Conservation (phyloP, 2,113 vertebrate species). For the Odocoileus virginianus region DNA sequence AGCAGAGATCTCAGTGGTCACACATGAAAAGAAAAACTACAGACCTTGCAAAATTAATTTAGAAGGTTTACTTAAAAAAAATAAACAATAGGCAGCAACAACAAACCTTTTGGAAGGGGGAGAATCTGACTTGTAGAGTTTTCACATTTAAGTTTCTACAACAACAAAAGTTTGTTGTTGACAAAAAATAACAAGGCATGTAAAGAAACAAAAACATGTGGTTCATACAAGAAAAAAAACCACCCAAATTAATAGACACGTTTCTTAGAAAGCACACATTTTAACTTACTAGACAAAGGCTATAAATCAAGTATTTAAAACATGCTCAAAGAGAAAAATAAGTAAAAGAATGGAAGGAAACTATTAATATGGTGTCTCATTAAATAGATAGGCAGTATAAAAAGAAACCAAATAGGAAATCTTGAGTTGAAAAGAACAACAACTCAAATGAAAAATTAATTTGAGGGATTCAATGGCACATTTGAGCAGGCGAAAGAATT, state of each 20-base stretch:
- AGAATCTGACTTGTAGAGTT: background rate
- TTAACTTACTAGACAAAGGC: background rate
- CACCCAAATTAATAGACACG: background rate
- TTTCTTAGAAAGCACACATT: background rate
- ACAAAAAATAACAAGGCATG: background rate
- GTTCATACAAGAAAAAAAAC: background rate
- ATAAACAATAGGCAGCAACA: background rate
- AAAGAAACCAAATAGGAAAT: background rate
- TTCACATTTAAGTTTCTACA: background rate
- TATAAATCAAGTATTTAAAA: background rate
- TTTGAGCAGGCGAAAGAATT: background rate
- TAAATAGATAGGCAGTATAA: background rate
- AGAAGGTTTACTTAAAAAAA: background rate
- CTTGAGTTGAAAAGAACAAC: background rate
- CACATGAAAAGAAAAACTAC: background rate
- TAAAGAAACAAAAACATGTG: background rate
- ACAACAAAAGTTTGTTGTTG: too few species aligned
- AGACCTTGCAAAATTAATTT: background rate
- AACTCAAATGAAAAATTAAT: background rate
- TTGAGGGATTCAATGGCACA: background rate
- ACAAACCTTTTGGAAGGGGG: background rate
- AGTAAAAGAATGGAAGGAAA: background rate
- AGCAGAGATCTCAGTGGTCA: background rate
- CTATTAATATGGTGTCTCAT: background rate
- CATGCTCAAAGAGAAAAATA: background rate